Percentiles rank a stretch among this genome's conserved stretches.
phyloP scores from a whole-genome alignment of 2,888 invertebrate species.

The Lepidocyrtinus sp. region DNA sequence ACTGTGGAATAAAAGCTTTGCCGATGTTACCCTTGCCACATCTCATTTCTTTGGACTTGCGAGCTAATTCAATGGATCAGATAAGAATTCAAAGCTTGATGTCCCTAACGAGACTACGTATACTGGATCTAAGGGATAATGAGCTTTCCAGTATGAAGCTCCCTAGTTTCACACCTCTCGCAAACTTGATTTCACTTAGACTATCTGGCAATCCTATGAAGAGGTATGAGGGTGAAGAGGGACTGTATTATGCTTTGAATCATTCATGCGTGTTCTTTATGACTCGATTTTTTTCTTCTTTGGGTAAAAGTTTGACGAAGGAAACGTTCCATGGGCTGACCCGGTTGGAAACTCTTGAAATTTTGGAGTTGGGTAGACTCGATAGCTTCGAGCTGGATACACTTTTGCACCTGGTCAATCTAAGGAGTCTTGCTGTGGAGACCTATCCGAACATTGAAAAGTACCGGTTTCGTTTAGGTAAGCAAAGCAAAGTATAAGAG shows the following conservation, averaged over 20 bases:
- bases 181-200: slow-evolving; percentile 82
- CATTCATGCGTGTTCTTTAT: slow-evolving; percentile 2
- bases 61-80: slow-evolving; percentile 82
- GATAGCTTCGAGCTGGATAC: slow-evolving; percentile 84
- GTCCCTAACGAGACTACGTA: slow-evolving; percentile 76
- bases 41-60: slow-evolving; percentile 85
- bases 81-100: slow-evolving; percentile 81
- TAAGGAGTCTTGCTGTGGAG: slow-evolving; percentile 81
- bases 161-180: slow-evolving; percentile 82
- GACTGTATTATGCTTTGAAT: not conserved
- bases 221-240: slow-evolving; percentile 67
- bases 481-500: too few species aligned
- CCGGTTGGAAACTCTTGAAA: slow-evolving; percentile 82
- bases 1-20: slow-evolving; percentile 83
- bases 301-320: slow-evolving; percentile 79
- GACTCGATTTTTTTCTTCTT: slow-evolving; percentile 41
- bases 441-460: slow-evolving; percentile 83
- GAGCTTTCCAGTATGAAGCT: slow-evolving; percentile 82
- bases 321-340: slow-evolving; percentile 82
- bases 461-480: slow-evolving; percentile 79
- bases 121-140: slow-evolving; percentile 81
- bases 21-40: slow-evolving; percentile 84
- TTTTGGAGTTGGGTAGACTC: slow-evolving; percentile 82
- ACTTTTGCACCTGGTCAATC: slow-evolving; percentile 80
- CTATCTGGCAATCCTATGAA: slow-evolving; percentile 87